Base-by-base conservation (phyloP, 2,888 invertebrate genomes). In the Leptopilina syphax region DNA sequence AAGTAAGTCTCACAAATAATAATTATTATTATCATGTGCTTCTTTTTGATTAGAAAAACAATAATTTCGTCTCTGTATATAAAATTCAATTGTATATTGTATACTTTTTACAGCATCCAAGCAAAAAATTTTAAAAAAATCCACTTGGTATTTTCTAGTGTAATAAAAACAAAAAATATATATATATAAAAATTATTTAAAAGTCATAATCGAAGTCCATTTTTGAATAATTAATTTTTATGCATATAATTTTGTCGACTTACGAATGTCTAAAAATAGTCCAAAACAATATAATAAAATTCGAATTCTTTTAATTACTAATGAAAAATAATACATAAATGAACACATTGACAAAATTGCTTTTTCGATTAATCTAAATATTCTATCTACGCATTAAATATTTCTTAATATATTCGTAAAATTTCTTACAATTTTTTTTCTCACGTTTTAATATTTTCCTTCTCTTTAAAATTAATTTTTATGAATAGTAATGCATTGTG, bases 301-400 rank as follows among this genome's bases (percentile, higher is more conserved):
- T 57, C 27, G 70, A 66, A 66, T 18, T 18, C 41, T 70, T 54
- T 70, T 54, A 7, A 13, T 12, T 27, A 54, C 57, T n/a, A 73
- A 57, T 50, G 47, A 54, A 70, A 70, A 70, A 24, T 54, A 70
- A 73, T 73, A 57, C 70, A 73, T 73, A 57, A 73, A 73, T 73
- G 70, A 73, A 73, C 70, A 73, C 70, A 73, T 73, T 73, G 7
- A 73, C 12, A 73, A 73, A 34, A 70, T 54, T 70, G 54, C 54
- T 57, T 70, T 27, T 10, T 70, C 13, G 3, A 24, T 54, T 24
- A 50, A 54, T 54, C 70, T 70, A 70, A 50, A 24, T 9, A 50
- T 70, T 24, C 68, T 68, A 50, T 47, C 50, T 68, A 68, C 24
- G 18, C 18, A 50, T 47, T 47, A 50, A 68, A 24, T 68, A 68